Base-by-base conservation (phyloP, 2,797 vertebrate species). In the Benthosema pterotum region DNA sequence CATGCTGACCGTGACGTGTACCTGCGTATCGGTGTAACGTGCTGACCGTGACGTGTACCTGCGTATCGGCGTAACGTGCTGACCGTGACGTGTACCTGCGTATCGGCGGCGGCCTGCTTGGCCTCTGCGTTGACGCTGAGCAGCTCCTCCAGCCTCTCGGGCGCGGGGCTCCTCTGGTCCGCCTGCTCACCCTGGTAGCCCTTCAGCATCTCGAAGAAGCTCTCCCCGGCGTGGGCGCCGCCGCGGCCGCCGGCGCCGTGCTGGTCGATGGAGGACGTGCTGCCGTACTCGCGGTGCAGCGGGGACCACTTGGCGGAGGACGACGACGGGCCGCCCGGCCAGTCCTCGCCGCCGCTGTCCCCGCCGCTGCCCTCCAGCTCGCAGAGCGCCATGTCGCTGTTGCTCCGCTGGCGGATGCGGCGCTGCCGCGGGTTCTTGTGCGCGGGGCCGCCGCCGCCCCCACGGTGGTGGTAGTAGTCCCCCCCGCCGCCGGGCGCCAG, bases 261-360 rank as follows among this genome's bases (percentile, higher is more conserved):
- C 65, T 99, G 98, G 79, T 99, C 96, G 64, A 99, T 99, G 0
- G 97, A 99, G 43, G 96, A 98, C 22, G 97, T 98, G 90, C 97
- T 99, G 17, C 97, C 97, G 19, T 98, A 99, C 72, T 98, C 96
- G 15, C 97, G 94, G 82, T 98, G 97, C 57, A 98, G 84, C 15
- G 96, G 95, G 0, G 96, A 94, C 76, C 94, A 95, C 88, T 97
- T 98, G 63, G 92, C 22, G n/a, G n/a, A n/a, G n/a, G n/a, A n/a
- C n/a, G n/a, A n/a, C 0, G 60, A 7, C 46, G 94, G 85, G 16
- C 94, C 91, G 72, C 93, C 89, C 93, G 22, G 22, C 22, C 96
- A 98, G 77, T 98, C 96, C 75, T 98, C 96, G 15, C 93, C 96
- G 15, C 93, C 96, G 62, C 96, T 96, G 74, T 98, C 96, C 69